phyloP scores from a whole-genome alignment of 2,797 vertebrate genomes.

The Anabacerthia variegaticeps region DNA sequence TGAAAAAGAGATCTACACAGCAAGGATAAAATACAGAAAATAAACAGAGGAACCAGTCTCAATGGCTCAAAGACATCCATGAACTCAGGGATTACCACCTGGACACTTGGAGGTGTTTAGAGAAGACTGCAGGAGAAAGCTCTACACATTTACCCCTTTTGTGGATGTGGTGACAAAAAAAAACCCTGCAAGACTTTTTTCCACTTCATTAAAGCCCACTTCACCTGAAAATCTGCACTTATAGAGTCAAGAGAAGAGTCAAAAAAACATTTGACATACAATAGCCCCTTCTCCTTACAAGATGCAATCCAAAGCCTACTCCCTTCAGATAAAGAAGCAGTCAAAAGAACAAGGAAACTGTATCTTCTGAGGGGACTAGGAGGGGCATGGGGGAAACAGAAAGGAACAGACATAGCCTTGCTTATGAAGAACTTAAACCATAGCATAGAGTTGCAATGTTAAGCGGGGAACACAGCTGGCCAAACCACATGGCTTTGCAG shows the following conservation, averaged over 20 bases:
- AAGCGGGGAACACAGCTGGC: background rate
- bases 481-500: background rate
- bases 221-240: background rate
- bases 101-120: background rate
- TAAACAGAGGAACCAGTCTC: background rate
- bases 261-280: background rate
- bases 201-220: background rate
- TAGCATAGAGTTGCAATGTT: background rate
- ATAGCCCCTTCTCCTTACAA: background rate
- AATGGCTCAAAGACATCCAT: background rate
- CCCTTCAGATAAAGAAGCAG: background rate
- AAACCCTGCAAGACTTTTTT: background rate
- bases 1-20: background rate
- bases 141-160: background rate
- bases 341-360: background rate
- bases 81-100: background rate
- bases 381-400: background rate
- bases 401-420: background rate
- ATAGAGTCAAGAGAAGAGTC: background rate
- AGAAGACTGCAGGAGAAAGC: background rate
- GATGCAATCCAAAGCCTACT: background rate
- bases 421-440: background rate
- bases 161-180: background rate
- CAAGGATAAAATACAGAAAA: background rate
- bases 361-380: background rate